Percentiles rank a stretch among this genome's conserved stretches.
These are phyloP conservation scores for Lemur catta DNA, from an alignment of 2,797 vertebrate species.

Conservation along the genomic window DNA sequence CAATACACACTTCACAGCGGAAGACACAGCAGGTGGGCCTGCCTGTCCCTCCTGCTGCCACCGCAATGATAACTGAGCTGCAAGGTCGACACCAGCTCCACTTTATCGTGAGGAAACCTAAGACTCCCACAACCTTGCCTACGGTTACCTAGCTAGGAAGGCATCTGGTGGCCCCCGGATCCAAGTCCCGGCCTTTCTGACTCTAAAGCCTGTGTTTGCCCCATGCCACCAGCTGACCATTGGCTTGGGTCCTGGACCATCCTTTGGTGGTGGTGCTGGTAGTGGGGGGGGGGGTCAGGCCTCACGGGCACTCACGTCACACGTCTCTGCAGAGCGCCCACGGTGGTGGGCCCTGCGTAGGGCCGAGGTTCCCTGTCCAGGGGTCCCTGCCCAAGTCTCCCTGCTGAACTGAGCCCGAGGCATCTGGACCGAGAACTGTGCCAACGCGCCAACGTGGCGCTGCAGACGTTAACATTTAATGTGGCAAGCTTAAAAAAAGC, in stretches of 20 bases:
- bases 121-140: background rate
- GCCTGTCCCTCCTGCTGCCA: background rate
- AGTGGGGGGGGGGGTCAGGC: rapidly evolving
- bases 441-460: rapidly evolving
- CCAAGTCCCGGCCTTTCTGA: background rate
- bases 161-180: background rate
- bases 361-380: background rate
- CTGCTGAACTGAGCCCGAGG: background rate
- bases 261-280: background rate
- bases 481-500: background rate
- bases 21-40: rapidly evolving
- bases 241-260: rapidly evolving
- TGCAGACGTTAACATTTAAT: background rate
- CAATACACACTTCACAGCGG: rapidly evolving
- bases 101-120: background rate
- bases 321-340: rapidly evolving
- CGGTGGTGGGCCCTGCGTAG: rapidly evolving
- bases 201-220: background rate
- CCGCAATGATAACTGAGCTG: rapidly evolving
- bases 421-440: rapidly evolving
- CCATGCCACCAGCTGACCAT: rapidly evolving
- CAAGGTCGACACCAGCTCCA: background rate
- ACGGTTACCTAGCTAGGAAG: background rate
- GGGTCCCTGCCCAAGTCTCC: background rate
- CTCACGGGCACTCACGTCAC: rapidly evolving